Evolutionary conservation across 2,113 vertebrate species (phyloP).

Genomic region (Delphinus delphis): DNA sequence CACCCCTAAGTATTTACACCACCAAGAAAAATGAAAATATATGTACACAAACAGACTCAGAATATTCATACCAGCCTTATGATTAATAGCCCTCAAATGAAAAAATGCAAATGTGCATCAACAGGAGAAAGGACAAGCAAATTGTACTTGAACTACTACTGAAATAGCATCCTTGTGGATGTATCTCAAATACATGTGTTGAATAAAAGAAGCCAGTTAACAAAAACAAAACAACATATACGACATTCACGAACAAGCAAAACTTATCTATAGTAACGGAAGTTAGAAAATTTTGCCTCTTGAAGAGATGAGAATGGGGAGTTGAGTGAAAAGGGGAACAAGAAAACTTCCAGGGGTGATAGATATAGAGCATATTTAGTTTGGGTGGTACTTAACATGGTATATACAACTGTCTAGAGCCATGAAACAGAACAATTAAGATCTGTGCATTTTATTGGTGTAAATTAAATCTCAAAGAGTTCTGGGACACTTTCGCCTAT

Average conservation of each 20-base stretch:
- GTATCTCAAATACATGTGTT: neutral
- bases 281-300: neutral
- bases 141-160: neutral
- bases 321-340: neutral
- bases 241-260: neutral
- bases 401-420: neutral
- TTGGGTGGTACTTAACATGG: neutral
- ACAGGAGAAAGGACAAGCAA: neutral
- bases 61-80: neutral
- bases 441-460: neutral
- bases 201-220: neutral
- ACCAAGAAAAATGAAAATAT: neutral
- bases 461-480: neutral
- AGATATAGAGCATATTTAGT: neutral
- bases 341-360: neutral
- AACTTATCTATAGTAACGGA: neutral
- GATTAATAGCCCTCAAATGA: neutral
- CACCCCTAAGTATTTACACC: neutral
- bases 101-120: neutral
- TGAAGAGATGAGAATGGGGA: neutral
- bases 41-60: neutral
- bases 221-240: neutral
- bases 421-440: neutral
- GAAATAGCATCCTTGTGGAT: neutral
- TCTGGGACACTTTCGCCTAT: neutral